These are phyloP conservation scores for Calcarius lapponicus DNA, from an alignment of 2,797 vertebrate species.

Conservation along the genomic window DNA sequence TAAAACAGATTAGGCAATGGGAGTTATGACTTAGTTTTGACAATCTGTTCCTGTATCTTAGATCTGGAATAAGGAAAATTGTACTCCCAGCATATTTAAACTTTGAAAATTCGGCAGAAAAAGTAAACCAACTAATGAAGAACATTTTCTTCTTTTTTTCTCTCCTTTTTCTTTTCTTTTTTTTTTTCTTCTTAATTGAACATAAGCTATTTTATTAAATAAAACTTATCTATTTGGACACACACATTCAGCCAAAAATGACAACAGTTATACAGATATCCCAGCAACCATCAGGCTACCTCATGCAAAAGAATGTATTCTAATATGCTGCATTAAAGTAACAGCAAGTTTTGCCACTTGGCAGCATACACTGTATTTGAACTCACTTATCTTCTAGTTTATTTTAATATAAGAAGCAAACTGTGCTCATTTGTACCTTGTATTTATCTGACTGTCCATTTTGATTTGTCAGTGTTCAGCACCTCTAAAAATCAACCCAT, in stretches of 20 bases:
- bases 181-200: neutral
- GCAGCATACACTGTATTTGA: neutral
- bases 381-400: neutral
- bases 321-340: neutral
- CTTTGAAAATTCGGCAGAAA: neutral
- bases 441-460: neutral
- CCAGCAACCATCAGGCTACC: neutral
- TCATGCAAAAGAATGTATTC: neutral
- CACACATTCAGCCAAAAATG: neutral
- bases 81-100: neutral
- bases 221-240: neutral
- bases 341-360: neutral
- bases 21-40: neutral
- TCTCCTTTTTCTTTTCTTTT: accelerated
- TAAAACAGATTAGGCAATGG: neutral
- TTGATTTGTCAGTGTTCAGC: neutral
- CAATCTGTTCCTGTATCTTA: neutral
- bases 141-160: accelerated
- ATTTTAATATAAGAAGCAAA: neutral
- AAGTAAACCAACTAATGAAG: neutral
- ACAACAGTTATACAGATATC: neutral
- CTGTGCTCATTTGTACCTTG: neutral
- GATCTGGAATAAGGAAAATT: neutral
- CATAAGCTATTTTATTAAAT: neutral
- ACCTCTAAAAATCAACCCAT: neutral